Percentiles rank a stretch among this genome's conserved stretches.
These are phyloP conservation scores for Apodemus speciosus DNA, from an alignment of 2,113 vertebrate genomes.

Conservation along the genomic window DNA sequence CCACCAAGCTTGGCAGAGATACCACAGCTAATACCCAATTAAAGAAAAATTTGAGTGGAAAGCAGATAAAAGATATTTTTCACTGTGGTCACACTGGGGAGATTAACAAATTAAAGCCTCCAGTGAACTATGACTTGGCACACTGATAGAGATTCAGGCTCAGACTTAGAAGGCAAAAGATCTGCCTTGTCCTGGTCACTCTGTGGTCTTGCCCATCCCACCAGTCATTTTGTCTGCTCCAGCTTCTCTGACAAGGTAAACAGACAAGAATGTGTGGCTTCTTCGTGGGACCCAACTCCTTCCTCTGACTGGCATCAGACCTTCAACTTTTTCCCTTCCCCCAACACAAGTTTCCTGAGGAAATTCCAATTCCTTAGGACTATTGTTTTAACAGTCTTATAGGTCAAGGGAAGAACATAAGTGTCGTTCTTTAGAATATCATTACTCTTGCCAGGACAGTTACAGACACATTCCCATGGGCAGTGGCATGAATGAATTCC, in stretches of 20 bases:
- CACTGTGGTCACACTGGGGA: neutral
- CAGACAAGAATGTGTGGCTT: neutral
- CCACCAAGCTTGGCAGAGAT: too few species aligned
- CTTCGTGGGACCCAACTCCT: neutral
- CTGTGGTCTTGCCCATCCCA: neutral
- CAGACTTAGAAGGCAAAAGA: neutral
- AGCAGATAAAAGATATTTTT: neutral
- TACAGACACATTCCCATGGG: neutral
- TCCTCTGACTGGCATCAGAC: neutral
- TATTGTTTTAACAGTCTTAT: neutral
- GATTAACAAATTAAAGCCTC: neutral
- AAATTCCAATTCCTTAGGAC: neutral
- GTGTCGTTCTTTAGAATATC: neutral
- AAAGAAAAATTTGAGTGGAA: neutral
- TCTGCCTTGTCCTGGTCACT: neutral
- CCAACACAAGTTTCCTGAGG: neutral
- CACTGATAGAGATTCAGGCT: neutral
- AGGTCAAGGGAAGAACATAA: neutral
- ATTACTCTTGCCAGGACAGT: neutral
- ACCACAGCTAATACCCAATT: neutral
- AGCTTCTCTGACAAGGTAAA: neutral
- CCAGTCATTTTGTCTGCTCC: neutral
- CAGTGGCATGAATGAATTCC: neutral
- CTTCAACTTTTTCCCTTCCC: neutral
- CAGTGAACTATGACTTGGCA: neutral